Percentiles rank a stretch among this genome's conserved stretches.
phyloP scores from a whole-genome alignment of 2,797 vertebrate genomes.

The Silurus lanzhouensis region DNA sequence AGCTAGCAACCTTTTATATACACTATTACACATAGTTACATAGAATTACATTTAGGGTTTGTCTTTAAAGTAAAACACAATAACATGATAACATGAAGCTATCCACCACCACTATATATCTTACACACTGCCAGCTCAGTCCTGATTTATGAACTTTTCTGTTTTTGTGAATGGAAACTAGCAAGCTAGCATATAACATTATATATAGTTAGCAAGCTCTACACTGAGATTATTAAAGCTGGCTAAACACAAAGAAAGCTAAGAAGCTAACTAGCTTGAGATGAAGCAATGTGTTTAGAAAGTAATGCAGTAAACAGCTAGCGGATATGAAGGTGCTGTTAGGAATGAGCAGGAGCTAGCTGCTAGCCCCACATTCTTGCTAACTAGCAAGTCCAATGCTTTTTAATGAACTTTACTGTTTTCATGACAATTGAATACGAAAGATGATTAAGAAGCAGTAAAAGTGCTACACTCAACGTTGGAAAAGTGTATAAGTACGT shows the following conservation, averaged over 20 bases:
- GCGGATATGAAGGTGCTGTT: not conserved
- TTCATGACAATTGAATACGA: constrained; percentile 11
- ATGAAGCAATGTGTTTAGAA: not conserved
- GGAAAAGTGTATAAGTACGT: not conserved
- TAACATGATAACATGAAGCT: too few species aligned
- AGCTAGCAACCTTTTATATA: too few species aligned
- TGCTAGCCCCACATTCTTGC: not conserved
- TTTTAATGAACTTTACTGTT: not conserved
- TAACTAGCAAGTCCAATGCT: not conserved
- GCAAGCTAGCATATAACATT: not conserved
- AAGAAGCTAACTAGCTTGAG: not conserved
- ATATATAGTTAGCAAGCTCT: not conserved
- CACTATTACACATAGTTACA: too few species aligned
- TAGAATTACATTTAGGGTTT: too few species aligned
- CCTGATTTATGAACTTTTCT: too few species aligned
- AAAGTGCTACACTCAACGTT: not conserved
- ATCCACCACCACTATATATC: too few species aligned
- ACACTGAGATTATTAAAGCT: not conserved
- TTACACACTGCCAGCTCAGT: too few species aligned
- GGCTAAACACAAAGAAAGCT: not conserved
- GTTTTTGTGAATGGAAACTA: too few species aligned
- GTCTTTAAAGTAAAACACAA: too few species aligned
- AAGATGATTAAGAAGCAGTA: not conserved
- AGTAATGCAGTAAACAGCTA: not conserved
- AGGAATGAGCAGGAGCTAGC: not conserved